Base-by-base conservation (phyloP, 2,888 invertebrate species). In the Aphrophora alni region DNA sequence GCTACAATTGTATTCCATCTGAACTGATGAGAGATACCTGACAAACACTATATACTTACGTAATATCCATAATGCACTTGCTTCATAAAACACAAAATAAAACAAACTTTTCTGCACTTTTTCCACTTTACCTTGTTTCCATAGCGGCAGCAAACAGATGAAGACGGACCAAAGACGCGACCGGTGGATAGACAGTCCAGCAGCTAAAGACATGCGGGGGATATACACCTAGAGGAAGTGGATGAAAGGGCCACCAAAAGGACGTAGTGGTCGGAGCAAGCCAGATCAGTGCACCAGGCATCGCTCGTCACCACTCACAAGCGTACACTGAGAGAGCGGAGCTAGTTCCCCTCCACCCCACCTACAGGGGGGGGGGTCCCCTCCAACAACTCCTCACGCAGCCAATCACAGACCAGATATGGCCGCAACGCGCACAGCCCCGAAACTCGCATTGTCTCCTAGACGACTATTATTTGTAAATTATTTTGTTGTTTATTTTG, bases 141-240 rank as follows among this genome's bases (percentile, higher is more conserved):
- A 78, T 78, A 78, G 78, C 78, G 78, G 78, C 44, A 72, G 78
- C 78, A 70, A 78, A 78, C 72, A 78, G 78, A 72, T 78, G 78
- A 51, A 78, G 78, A 73, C 78, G 78, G 38, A 78, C 78, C 78
- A 78, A 73, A 59, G 78, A 78, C 78, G 73, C 78, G 78, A 78
- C 78, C 51, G 78, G 78, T 38, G 78, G 78, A 73, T 78, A 78
- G 51, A 78, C 72, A 73, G 78, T 73, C 78, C 78, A 78, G 59
- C 71, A 44, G 78, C 78, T 73, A 73, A 78, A 78, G 38, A 78
- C 78, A 78, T 78, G 78, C 73, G 78, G 78, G 78, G 78, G 73
- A 70, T 78, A 78, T 27, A 26, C 71, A 21, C 59, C 59, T 59
- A 59, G 59, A 59, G 59, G 59, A 59, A 59, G 59, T 59, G 59